Base-by-base conservation (phyloP, 2,113 vertebrate genomes). In the Oxygymnocypris stewartii region DNA sequence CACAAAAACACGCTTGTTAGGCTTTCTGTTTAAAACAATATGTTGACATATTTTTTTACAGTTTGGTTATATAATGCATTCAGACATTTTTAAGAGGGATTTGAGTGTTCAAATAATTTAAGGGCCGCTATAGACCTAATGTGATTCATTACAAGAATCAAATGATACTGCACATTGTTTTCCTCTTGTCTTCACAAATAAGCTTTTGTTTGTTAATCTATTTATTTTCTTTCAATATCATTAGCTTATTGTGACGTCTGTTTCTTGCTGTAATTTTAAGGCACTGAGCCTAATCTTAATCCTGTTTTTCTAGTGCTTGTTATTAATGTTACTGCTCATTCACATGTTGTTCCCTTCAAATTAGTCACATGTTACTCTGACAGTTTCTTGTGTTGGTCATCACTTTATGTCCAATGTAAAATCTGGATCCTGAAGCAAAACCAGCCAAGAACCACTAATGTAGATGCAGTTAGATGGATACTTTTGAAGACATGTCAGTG, bases 231-330 rank as follows among this genome's bases (percentile, higher is more conserved):
- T 40, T 20, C 6, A 69, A 69, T 84, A 78, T 88, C 87, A 71
- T 47, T 65, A 40, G 42, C 54, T 84, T 89, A 40, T 37, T 35
- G 25, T 47, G 13, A 23, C 7, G 16, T 61, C 18, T 88, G 23
- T n/a, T 76, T 28, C 10, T 7, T 76, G 11, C 61, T 37, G 35
- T 51, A 28, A 65, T 59, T 84, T 16, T 47, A 81, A 87, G 23
- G 42, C 47, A n/a, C 80, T 85, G 54, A 63, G 25, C 6, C 25
- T 63, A 73, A 83, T 79, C 59, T 11, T 67, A 71, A 87, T 87
- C 65, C 76, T 63, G 12, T 65, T 86, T 88, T 88, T 87, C 76
- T 49, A 25, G 67, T 18, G 80, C 87, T 85, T 80, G 57, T 78
- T 84, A n/a, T 71, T 51, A 78, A 88, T 59, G 80, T 40, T 42